Conservation (phyloP, 1,140 invertebrate genomes). For the Eurosta solidaginis region DNA sequence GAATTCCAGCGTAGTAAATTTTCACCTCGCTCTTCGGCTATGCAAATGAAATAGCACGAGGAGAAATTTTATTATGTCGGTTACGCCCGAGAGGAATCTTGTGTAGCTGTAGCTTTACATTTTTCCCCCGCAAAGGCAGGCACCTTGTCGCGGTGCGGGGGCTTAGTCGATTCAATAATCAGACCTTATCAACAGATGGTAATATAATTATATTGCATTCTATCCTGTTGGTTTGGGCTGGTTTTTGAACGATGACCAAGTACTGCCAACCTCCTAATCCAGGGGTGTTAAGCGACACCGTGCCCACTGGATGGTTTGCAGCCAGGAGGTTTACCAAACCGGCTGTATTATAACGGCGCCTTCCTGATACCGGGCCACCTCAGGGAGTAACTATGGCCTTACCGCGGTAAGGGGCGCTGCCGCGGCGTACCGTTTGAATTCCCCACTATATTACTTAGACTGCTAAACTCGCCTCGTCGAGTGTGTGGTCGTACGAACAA, state of each 20-base stretch:
- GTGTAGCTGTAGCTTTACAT: too few species aligned
- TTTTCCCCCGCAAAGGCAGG: not conserved
- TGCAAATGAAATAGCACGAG: too few species aligned
- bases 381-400: conserved; percentile 19
- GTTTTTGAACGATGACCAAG: conserved; percentile 22
- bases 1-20: not conserved
- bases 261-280: not conserved
- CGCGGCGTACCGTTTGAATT: conserved; percentile 19
- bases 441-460: conserved; percentile 18
- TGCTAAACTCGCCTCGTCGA: conserved; percentile 2
- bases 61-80: too few species aligned
- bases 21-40: too few species aligned
- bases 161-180: too few species aligned
- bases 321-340: conserved; percentile 15
- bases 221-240: not conserved
- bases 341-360: conserved; percentile 18
- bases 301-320: conserved; percentile 15
- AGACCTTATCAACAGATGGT: too few species aligned
- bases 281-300: not conserved
- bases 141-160: too few species aligned
- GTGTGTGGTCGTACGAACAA: conserved; percentile 19
- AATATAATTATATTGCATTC: too few species aligned
- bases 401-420: conserved; percentile 2
- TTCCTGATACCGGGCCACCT: conserved; percentile 17
- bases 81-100: too few species aligned